These are phyloP conservation scores for Syndactyla subalaris DNA, from an alignment of 2,797 vertebrate species.

Conservation along the genomic window DNA sequence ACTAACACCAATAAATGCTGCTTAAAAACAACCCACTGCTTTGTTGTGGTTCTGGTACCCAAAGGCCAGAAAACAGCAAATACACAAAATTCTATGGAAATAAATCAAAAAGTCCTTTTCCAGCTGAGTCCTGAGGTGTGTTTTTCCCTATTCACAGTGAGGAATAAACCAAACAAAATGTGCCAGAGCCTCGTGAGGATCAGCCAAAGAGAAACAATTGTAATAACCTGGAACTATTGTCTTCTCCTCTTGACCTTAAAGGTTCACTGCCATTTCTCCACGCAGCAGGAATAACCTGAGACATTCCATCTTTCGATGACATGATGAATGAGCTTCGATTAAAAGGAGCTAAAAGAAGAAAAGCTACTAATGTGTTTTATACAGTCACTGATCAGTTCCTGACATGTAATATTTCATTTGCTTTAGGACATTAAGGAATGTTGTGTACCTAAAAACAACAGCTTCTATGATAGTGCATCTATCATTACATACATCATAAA, in stretches of 20 bases:
- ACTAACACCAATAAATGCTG: rapidly evolving
- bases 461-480: conserved; percentile 67
- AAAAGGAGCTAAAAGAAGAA: conserved; percentile 75
- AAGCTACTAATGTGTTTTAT: conserved; percentile 78
- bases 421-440: conserved; percentile 72
- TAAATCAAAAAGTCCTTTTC: neutral
- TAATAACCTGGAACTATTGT: conserved; percentile 66
- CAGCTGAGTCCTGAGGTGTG: neutral
- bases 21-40: neutral
- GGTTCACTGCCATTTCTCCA: conserved; percentile 63
- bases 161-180: neutral
- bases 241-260: conserved; percentile 69
- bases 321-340: conserved; percentile 75
- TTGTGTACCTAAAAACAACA: conserved; percentile 75
- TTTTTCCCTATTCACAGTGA: neutral
- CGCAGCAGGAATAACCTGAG: conserved; percentile 58
- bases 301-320: conserved; percentile 69
- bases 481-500: conserved; percentile 75
- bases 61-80: neutral
- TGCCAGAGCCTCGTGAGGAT: neutral
- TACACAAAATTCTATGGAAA: neutral
- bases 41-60: neutral
- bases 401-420: conserved; percentile 79
- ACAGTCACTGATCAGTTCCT: conserved; percentile 77
- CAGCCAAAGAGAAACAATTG: conserved; percentile 46